Evolutionary conservation across 35 echinoderm and acorn worm species (phyloP).

Genomic region (Strongylocentrotus purpuratus): DNA sequence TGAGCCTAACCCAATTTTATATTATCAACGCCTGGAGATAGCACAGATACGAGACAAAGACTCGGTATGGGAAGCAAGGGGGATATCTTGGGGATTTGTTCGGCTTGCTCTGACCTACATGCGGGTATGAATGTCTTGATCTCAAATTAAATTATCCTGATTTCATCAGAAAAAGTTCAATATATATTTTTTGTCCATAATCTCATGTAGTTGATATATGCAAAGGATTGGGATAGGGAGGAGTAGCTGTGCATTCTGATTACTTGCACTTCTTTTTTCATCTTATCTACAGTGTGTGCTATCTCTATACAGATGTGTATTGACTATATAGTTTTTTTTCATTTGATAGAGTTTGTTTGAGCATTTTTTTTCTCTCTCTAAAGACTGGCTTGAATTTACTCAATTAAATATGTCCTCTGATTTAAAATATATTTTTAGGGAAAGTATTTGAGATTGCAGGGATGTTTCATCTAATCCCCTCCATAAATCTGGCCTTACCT

Average conservation of each 20-base stretch:
- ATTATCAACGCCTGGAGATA: conserved; percentile 11
- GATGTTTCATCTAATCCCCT: background rate
- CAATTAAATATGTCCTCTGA: background rate
- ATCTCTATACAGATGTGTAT: background rate
- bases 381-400: background rate
- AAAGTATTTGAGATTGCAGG: background rate
- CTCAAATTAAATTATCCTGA: conserved; percentile 36
- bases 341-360: background rate
- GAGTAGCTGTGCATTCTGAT: background rate
- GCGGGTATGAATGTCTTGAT: conserved; percentile 31
- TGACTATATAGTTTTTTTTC: background rate
- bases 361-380: background rate
- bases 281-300: background rate
- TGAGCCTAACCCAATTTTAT: conserved; percentile 36
- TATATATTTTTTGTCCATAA: background rate
- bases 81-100: background rate
- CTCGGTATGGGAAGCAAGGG: background rate
- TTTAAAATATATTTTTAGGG: background rate
- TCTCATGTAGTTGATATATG: background rate
- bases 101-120: background rate
- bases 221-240: background rate
- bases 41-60: conserved; percentile 27
- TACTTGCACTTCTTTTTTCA: background rate
- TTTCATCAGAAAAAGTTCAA: conserved; percentile 28
- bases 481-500: background rate